Percentiles rank a stretch among this genome's conserved stretches.
phyloP scores from a whole-genome alignment of 2,797 vertebrate species.

The Enteromius afrohamiltoni region DNA sequence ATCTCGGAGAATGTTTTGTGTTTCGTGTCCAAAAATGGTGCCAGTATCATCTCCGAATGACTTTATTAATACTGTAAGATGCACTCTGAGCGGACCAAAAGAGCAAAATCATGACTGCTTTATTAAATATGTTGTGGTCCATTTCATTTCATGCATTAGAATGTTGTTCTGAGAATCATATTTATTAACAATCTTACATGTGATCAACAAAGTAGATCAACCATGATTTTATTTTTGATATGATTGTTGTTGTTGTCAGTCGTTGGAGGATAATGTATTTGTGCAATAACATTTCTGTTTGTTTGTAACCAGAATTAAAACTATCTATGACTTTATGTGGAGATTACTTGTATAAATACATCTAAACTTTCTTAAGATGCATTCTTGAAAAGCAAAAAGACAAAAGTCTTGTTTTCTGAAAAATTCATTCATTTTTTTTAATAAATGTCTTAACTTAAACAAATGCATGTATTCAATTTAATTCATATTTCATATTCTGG shows the following conservation, averaged over 20 bases:
- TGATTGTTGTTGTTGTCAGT: constrained; percentile 58
- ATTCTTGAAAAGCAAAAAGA: neutral
- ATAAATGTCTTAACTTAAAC: too few species aligned
- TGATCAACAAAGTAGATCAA: constrained; percentile 65
- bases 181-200: constrained; percentile 69
- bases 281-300: constrained; percentile 74
- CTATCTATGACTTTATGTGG: neutral
- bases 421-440: neutral
- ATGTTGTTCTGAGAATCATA: constrained; percentile 62
- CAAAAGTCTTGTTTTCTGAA: neutral
- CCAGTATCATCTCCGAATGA: constrained; percentile 58
- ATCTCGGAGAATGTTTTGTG: neutral
- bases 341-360: neutral
- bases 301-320: constrained; percentile 30
- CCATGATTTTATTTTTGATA: constrained; percentile 58
- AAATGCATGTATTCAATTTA: too few species aligned
- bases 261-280: constrained; percentile 71
- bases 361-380: neutral
- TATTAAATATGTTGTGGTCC: constrained; percentile 33
- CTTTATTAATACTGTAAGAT: neutral
- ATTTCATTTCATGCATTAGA: constrained; percentile 60
- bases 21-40: constrained; percentile 64
- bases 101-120: constrained; percentile 3
- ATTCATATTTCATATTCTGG: too few species aligned
- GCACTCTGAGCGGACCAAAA: constrained; percentile 26